A percentile compares a stretch with the other conserved stretches of the same genome.
phyloP scores from a whole-genome alignment of 2,113 vertebrate genomes.

The Lontra canadensis region DNA sequence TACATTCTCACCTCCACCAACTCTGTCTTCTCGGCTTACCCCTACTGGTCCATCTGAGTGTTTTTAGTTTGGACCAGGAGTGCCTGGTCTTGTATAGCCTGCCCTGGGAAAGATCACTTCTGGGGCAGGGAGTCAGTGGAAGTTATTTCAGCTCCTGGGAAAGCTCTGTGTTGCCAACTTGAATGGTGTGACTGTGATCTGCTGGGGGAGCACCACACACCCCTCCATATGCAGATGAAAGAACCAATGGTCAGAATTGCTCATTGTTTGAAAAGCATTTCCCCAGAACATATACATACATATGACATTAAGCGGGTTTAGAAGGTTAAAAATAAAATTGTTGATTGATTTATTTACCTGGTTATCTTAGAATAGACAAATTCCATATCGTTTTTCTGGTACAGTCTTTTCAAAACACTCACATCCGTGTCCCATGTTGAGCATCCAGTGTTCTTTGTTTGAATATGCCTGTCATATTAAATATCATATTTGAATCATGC shows the following conservation, averaged over 20 bases:
- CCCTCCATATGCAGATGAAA: rapidly evolving
- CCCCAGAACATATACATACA: not conserved
- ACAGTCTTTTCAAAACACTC: not conserved
- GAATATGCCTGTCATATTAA: not conserved
- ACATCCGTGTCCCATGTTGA: rapidly evolving
- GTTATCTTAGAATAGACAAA: not conserved
- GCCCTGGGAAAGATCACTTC: not conserved
- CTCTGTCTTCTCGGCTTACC: not conserved
- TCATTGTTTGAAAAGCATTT: not conserved
- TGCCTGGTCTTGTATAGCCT: not conserved
- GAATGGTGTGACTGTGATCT: rapidly evolving
- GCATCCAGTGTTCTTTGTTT: too few relatives aligned
- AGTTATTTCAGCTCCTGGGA: not conserved
- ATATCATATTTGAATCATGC: too few relatives aligned
- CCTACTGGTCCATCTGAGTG: not conserved
- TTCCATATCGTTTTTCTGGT: not conserved
- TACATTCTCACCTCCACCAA: rapidly evolving
- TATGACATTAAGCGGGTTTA: not conserved
- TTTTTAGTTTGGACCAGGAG: not conserved
- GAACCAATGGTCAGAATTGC: not conserved
- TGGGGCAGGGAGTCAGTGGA: not conserved
- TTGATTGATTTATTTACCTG: not conserved
- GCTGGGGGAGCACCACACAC: not conserved
- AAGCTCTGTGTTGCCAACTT: not conserved
- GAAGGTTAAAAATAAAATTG: not conserved